Base-by-base conservation (phyloP, 2,888 invertebrate species). In the Imbricaverruca yamaguchii region DNA sequence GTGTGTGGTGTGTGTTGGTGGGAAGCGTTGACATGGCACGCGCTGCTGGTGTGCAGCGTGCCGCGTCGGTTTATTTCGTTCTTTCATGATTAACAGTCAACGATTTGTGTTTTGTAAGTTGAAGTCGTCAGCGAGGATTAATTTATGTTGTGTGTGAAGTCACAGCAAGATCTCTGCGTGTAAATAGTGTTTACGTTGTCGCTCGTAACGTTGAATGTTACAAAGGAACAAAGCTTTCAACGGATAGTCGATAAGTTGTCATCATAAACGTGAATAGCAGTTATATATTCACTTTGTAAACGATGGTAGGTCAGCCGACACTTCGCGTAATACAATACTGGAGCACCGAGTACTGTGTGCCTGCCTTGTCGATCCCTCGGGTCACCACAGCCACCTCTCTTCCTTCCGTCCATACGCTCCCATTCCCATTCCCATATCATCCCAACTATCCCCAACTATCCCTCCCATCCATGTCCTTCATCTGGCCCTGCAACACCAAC, bases 41-140 rank as follows among this genome's bases (percentile, higher is more conserved):
- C 39, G 39, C 39, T 39, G 39, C 39, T 39, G 39, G 21, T 11
- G 15, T 18, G 63, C 18, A 13, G 21, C 1, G 63, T 15, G 65
- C 2, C 23, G 18, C 65, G 23, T 23, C 63, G 9, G 8, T 65
- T 10, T 65, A 23, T 65, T 65, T 23, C 65, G 65, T 65, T 65
- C 65, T 65, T 65, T 65, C 65, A 65, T 65, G 65, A 65, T 65
- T 65, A 65, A 65, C 65, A 65, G 65, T 65, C 65, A 65, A n/a
- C 9, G 3, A 23, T 65, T 65, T 65, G 23, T 18, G 65, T 23
- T 65, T 23, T 65, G 65, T 65, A 23, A 63, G n/a, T 23, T 65
- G 65, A 2, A n/a, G 65, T 23, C 23, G 65, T 8, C 23, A 18
- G 18, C 23, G 65, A 10, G 10, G n/a, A 23, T 23, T 23, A 10